Base-by-base conservation (phyloP, 92 coral and sea anemone genomes). In the Epizoanthus rinbou region DNA sequence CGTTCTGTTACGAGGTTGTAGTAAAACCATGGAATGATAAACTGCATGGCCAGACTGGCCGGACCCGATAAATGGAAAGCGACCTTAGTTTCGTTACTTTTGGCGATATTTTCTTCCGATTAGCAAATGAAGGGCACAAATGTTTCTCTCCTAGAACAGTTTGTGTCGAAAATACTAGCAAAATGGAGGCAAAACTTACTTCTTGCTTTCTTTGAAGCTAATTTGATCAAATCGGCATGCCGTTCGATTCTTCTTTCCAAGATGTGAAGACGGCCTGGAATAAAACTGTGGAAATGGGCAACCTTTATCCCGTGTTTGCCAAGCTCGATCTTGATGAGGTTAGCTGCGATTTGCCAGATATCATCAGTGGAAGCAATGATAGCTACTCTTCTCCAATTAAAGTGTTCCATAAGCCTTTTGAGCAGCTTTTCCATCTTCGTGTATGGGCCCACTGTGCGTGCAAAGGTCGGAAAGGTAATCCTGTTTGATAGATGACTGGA, bases 341-440 rank as follows among this genome's bases (percentile, higher is more conserved):
- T 92, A 1, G 97, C 97, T 4, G 97, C 97, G 21, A 92, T 92
- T 74, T 92, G 97, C 97, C 97, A 92, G 63, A 92, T 92, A 73
- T 92, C 97, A 69, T 92, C 97, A 1, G 97, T 92, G 16, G 97
- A 92, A 17, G 97, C 93, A n/a, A 92, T 88, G 23, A 92, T 92
- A n/a, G 97, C 97, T 23, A 92, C 97, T 11, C 97, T 87, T 74
- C 90, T 92, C 97, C 97, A 92, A 22, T 82, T 73, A 72, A 92
- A 92, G 47, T 90, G 91, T 58, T 88, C 90, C 93, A 90, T 92
- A 4, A 92, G 87, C 19, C 87, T 89, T 57, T 92, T 90, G 1
- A 92, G 90, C 1, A 92, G 79, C 19, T 90, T 92, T 43, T 92
- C 97, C 97, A 92, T 92, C 76, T 92, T 92, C 3, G 97, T 90